These are phyloP conservation scores for Stenodera caucasica DNA, from an alignment of 2,888 invertebrate genomes.

Conservation along the genomic window DNA sequence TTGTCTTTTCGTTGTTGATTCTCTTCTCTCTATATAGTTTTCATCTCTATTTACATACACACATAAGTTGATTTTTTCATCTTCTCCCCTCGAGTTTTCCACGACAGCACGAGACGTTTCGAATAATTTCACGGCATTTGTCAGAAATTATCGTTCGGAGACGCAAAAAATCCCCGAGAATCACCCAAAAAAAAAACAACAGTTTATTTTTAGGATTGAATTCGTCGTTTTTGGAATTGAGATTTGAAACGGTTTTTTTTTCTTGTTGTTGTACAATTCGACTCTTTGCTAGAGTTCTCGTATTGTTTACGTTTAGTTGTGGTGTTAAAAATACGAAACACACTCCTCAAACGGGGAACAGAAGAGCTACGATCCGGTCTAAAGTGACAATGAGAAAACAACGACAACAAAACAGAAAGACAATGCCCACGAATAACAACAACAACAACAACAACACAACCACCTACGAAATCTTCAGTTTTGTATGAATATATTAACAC, in stretches of 20 bases:
- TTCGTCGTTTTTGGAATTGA: background rate
- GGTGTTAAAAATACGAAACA: constrained; percentile 40
- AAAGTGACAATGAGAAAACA: constrained; percentile 39
- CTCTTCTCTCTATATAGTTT: constrained; percentile 35
- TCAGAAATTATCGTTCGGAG: constrained; percentile 6
- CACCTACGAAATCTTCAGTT: constrained; percentile 41
- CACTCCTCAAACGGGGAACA: constrained; percentile 27
- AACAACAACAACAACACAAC: constrained; percentile 40
- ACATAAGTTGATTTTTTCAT: constrained; percentile 2
- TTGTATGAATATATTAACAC: constrained; percentile 54
- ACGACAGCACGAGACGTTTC: constrained; percentile 2
- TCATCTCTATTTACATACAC: constrained; percentile 51
- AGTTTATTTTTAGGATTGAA: constrained; percentile 5
- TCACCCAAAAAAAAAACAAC: background rate
- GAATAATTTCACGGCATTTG: constrained; percentile 7
- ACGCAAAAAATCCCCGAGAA: background rate
- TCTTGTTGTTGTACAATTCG: background rate
- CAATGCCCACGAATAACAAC: constrained; percentile 39
- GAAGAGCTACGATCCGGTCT: constrained; percentile 43
- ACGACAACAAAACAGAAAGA: constrained; percentile 31
- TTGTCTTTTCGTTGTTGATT: constrained; percentile 40
- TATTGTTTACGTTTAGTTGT: constrained; percentile 26
- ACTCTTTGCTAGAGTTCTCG: too few species aligned
- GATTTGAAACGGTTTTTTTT: background rate
- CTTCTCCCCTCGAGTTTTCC: background rate